Evolutionary conservation across 1,140 invertebrate species (phyloP).

Genomic region (Drosophila burlai): DNA sequence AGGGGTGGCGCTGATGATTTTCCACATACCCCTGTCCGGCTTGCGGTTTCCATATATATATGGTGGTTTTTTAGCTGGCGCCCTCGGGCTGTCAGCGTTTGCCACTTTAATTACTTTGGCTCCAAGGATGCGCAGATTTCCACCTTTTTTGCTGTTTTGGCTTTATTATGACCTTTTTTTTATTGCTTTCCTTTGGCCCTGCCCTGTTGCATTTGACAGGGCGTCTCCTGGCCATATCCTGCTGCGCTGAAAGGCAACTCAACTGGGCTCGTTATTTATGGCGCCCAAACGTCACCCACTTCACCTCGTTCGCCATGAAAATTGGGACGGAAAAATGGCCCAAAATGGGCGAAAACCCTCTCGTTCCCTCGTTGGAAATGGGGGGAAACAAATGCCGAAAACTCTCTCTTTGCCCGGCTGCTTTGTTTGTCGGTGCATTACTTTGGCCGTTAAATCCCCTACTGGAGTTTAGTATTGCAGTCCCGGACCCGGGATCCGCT

Average conservation of each 20-base stretch:
- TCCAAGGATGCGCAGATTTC: constrained; percentile 68
- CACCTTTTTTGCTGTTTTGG: constrained; percentile 23
- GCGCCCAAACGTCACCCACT: constrained; percentile 25
- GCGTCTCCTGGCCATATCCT: constrained; percentile 7
- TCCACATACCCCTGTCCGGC: constrained; percentile 23
- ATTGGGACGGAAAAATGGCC: constrained; percentile 34
- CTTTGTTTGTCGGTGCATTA: constrained; percentile 83
- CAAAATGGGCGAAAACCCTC: constrained; percentile 30
- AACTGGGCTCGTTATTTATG: constrained; percentile 78
- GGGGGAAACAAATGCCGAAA: constrained; percentile 10
- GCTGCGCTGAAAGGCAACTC: constrained; percentile 66
- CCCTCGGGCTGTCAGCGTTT: constrained; percentile 55
- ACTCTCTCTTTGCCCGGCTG: constrained; percentile 50
- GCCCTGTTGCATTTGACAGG: constrained; percentile 78
- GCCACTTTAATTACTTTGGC: constrained; percentile 76
- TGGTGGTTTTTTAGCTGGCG: constrained; percentile 14
- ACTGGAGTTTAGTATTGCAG: constrained; percentile 64
- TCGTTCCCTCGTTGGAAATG: background rate
- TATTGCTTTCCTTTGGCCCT: constrained; percentile 9
- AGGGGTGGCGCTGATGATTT: constrained; percentile 2
- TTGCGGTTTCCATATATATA: constrained; percentile 45
- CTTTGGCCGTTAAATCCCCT: constrained; percentile 75
- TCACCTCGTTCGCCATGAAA: constrained; percentile 30
- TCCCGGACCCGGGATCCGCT: background rate
- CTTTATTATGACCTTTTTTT: constrained; percentile 8